phyloP scores from a whole-genome alignment of 2,888 invertebrate genomes.

The Dynastes grantii region DNA sequence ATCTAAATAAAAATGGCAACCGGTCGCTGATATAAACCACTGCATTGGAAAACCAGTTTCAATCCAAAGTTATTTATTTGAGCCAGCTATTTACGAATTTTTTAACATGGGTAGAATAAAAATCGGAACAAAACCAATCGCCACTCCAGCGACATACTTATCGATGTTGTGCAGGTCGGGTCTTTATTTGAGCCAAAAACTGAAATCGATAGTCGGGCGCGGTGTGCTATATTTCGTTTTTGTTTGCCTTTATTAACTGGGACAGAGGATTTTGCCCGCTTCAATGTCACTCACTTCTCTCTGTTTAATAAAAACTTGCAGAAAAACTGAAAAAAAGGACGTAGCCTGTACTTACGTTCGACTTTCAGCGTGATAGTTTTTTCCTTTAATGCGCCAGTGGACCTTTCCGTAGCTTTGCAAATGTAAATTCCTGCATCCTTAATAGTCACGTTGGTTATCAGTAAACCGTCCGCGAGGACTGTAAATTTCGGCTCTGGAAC shows the following conservation, averaged over 20 bases:
- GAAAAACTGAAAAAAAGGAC: not conserved
- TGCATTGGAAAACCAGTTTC: no score
- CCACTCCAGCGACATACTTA: constrained; percentile 6
- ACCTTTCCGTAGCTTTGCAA: constrained; percentile 74
- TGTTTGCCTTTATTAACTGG: constrained; percentile 42
- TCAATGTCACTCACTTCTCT: not conserved
- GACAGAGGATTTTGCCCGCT: not conserved
- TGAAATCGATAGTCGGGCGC: constrained; percentile 29
- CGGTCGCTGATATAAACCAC: no score
- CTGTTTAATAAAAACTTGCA: not conserved
- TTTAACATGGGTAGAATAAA: not conserved
- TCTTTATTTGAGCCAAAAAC: not conserved
- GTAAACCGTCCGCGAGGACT: constrained; percentile 73
- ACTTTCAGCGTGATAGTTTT: constrained; percentile 74
- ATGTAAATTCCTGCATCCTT: constrained; percentile 75
- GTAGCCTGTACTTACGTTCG: constrained; percentile 72
- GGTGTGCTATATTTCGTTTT: constrained; percentile 12
- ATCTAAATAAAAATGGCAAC: no score
- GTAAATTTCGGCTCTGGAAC: constrained; percentile 69
- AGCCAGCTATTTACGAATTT: not conserved
- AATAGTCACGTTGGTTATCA: constrained; percentile 73
- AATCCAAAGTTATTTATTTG: not conserved
- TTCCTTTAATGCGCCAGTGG: constrained; percentile 73
- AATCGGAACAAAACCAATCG: not conserved
- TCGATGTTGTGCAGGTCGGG: constrained; percentile 9